A percentile compares a stretch with the other conserved stretches of the same genome.
These are phyloP conservation scores for Anableps anableps DNA, from an alignment of 2,797 vertebrate species.

Conservation along the genomic window DNA sequence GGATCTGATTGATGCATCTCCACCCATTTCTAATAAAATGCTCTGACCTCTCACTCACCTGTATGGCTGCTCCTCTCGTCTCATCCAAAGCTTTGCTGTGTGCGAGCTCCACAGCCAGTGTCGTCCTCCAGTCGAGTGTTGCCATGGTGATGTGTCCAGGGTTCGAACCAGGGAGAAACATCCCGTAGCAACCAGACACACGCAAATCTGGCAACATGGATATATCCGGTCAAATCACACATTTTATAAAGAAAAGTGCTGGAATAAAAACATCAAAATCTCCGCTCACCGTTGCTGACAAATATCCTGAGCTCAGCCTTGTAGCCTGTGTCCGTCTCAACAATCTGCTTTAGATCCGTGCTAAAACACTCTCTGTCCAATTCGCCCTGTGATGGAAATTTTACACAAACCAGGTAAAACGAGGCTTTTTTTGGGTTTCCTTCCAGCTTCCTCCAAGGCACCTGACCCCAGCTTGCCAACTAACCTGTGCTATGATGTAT, in stretches of 20 bases:
- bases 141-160: constrained; percentile 75
- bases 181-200: constrained; percentile 80
- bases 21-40: neutral
- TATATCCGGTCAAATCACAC: neutral
- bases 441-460: too few species aligned
- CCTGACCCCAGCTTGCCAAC: too few species aligned
- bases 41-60: constrained; percentile 57
- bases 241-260: neutral
- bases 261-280: neutral
- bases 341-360: constrained; percentile 64
- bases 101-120: constrained; percentile 78
- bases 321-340: constrained; percentile 71
- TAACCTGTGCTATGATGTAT: neutral
- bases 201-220: constrained; percentile 71
- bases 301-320: constrained; percentile 77
- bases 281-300: constrained; percentile 79
- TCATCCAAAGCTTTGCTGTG: constrained; percentile 78
- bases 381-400: constrained; percentile 65
- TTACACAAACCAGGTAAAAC: rapidly evolving
- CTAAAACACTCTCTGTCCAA: constrained; percentile 76
- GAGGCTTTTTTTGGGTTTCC: too few species aligned
- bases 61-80: constrained; percentile 73
- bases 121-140: constrained; percentile 72
- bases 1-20: neutral
- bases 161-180: constrained; percentile 65